A percentile compares a stretch with the other conserved stretches of the same genome.
Evolutionary conservation across 64 coral and sea anemone species (phyloP).

Genomic region (Actinia tenebrosa): DNA sequence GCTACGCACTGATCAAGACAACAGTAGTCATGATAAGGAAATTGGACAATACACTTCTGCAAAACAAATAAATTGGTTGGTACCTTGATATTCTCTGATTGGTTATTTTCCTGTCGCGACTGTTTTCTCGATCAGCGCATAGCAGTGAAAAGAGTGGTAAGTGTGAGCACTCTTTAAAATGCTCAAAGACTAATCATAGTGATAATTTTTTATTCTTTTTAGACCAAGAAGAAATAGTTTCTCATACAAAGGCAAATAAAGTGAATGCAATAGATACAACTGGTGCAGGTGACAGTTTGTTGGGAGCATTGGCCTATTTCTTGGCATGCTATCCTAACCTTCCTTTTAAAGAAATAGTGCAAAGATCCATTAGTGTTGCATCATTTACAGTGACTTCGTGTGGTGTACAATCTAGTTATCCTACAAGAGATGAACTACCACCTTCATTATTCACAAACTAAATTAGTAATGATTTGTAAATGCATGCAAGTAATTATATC

Average conservation of each 20-base stretch:
- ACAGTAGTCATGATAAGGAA: no score
- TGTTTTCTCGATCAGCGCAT: no score
- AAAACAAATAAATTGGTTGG: no score
- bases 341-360: slow-evolving; percentile 59
- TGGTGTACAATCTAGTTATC: slow-evolving; percentile 89
- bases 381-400: slow-evolving; percentile 58
- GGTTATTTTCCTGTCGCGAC: no score
- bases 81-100: no score
- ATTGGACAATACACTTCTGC: no score
- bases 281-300: slow-evolving; percentile 78
- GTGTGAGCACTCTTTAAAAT: no score
- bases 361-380: slow-evolving; percentile 69
- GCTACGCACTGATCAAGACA: no score
- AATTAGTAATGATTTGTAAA: neutral
- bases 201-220: neutral
- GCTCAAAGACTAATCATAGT: no score
- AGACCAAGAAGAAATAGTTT: neutral
- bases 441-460: slow-evolving; percentile 43
- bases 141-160: no score
- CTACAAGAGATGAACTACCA: slow-evolving; percentile 52
- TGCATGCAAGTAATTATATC: no score
- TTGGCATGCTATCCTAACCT: slow-evolving; percentile 68
- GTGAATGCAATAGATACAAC: slow-evolving; percentile 74
- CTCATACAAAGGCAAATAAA: slow-evolving; percentile 25
- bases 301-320: slow-evolving; percentile 77